Base-by-base conservation (phyloP, 2,113 vertebrate genomes). In the Coptodon rendalli region DNA sequence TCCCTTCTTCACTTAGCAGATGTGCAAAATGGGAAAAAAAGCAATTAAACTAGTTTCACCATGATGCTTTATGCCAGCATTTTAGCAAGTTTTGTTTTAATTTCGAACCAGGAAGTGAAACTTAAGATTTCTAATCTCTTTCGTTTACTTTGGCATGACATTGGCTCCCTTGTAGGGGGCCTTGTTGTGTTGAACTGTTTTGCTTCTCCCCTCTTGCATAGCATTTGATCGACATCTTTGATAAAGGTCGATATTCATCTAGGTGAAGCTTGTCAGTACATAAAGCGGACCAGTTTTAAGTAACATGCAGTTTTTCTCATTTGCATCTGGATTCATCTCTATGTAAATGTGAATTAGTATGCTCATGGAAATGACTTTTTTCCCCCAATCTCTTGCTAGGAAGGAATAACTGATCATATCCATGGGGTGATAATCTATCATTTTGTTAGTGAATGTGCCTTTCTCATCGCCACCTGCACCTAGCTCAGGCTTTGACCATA, bases 261-360 rank as follows among this genome's bases (percentile, higher is more conserved):
- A 63, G 87, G 89, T 85, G 85, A 89, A 50, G 90, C 86, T 89
- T 90, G 87, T 85, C 66, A 40, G 43, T 73, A 36, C 85, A 91
- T 71, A 89, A 54, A n/a, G 79, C 79, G 29, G 90, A 86, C 78
- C 81, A 85, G 82, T 86, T 89, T 86, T 83, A 89, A 93, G 90
- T 54, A 52, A 86, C 80, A 84, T 17, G 56, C 78, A 19, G 29
- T 90, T 93, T 83, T 31, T 11, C 84, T 93, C 87, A 91, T 94
- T 95, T 95, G 92, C 94, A 92, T 94, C 45, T 80, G 57, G 76
- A 84, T 94, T 95, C 90, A 94, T 95, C 86, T 95, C 89, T 94
- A 91, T 96, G 94, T 92, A 93, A 96, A 95, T 95, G 89, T 73
- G 87, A 92, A 93, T 95, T 95, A 89, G 81, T 86, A 80, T 91